Base-by-base conservation (phyloP, 1,140 invertebrate species). In the Pseudoatta argentina region DNA sequence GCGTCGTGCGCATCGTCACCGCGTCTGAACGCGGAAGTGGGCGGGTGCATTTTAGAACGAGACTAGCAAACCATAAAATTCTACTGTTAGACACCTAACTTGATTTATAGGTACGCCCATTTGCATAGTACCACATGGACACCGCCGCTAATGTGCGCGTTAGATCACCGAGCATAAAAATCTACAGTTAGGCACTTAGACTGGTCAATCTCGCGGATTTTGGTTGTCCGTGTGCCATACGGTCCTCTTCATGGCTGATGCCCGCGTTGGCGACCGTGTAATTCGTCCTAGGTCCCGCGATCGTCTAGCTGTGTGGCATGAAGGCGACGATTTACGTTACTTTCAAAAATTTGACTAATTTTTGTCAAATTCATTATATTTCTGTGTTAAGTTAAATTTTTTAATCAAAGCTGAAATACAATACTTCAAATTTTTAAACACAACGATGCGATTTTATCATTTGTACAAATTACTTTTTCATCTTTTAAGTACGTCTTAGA, bases 181-280 rank as follows among this genome's bases (percentile, higher is more conserved):
- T 71, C 86, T 90, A 90, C 89, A 87, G 88, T 90, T 90, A 90
- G 88, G 53, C 85, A 86, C 64, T 89, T 89, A 89, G 55, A 21
- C 61, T 85, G 59, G 64, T n/a, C 64, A 87, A 27, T 67, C 48
- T 63, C 53, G 85, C 30, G 81, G 89, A 90, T 89, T 90, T 90
- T 44, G 79, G 71, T 67, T 71, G 73, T 67, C 75, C 67, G 48
- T 69, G 39, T 73, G n/a, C 12, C 83, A 81, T 57, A 89, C 69
- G 63, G 86, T 87, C 85, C 69, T 81, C 30, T 77, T 90, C 73
- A 89, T 64, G 86, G 67, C 89, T 7, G 75, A 14, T 81, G 76
- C 39, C 16, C 55, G 21, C 71, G 69, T 63, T 71, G 82, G 67
- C 61, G 48, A 30, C 16, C 57, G 53, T 27, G 51, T 73, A 81